phyloP scores from a whole-genome alignment of 2,888 invertebrate species.

The Eupithecia tripunctaria region DNA sequence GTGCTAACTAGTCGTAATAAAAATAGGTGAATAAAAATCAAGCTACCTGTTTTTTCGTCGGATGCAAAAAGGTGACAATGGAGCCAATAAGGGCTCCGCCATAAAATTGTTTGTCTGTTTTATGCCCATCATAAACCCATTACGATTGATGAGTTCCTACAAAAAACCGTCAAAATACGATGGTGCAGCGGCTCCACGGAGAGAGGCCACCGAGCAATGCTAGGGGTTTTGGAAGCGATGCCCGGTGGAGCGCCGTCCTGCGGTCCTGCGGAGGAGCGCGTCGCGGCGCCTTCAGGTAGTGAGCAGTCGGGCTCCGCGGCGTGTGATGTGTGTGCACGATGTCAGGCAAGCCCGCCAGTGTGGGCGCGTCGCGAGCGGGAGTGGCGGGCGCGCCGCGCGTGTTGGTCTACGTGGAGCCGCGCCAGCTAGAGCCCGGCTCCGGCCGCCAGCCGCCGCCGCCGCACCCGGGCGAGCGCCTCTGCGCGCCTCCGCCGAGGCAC shows the following conservation, averaged over 20 bases:
- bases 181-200: conserved; percentile 68
- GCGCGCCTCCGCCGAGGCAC: conserved; percentile 58
- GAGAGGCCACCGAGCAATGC: conserved; percentile 74
- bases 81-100: conserved; percentile 79
- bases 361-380: conserved; percentile 83
- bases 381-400: conserved; percentile 80
- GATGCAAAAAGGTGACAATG: conserved; percentile 74
- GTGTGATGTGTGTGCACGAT: conserved; percentile 91
- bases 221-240: conserved; percentile 72
- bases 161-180: conserved; percentile 69
- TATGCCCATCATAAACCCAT: conserved; percentile 72
- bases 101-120: conserved; percentile 72
- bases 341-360: conserved; percentile 91
- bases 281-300: conserved; percentile 73
- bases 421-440: conserved; percentile 81
- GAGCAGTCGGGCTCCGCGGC: conserved; percentile 75
- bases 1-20: conserved; percentile 52
- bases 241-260: conserved; percentile 64
- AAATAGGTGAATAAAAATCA: conserved; percentile 55
- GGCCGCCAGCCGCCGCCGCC: conserved; percentile 62
- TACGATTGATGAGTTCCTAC: conserved; percentile 68
- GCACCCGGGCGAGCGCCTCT: conserved; percentile 63
- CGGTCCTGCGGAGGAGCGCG: conserved; percentile 63
- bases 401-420: conserved; percentile 83
- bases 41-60: conserved; percentile 66